Base-by-base conservation (phyloP, 2,888 invertebrate species). In the Apoderus coryli region DNA sequence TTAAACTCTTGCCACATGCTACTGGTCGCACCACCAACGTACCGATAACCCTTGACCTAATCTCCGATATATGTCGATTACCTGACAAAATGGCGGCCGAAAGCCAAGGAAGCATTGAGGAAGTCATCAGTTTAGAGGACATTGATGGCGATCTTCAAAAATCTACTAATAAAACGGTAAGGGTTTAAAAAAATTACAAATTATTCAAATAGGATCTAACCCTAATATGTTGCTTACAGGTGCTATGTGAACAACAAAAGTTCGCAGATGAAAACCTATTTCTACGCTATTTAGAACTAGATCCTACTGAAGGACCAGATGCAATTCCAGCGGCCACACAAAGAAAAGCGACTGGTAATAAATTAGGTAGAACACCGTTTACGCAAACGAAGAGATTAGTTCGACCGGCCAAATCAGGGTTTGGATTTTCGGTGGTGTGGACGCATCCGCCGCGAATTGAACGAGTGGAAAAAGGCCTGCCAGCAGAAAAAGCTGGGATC, bases 401-500 rank as follows among this genome's bases (percentile, higher is more conserved):
- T 5, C 50, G 65, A 24, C 44, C 48, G 16, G 47, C 56, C 10
- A 58, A 55, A 41, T 48, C 52, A n/a, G 79, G 80, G 13, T 81
- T 77, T 45, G 86, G 86, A 10, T 86, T 86, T 59, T 84, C 84
- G 4, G 76, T 86, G 30, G 84, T 85, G 2, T 86, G 86, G 86
- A 86, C 85, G 4, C 73, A 81, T 48, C 86, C 86, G 1, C 86
- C 86, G 3, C 67, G 84, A 12, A 78, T 88, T 24, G 86, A 86
- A 52, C 65, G 85, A 34, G 79, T 86, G 9, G 85, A 85, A 35
- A 71, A 76, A 1, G 78, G 78, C 3, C 66, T 82, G 9, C 77
- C 84, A 4, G 86, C 86, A 1, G 86, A 85, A 38, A 68, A 73
- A n/a, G 77, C 79, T 3, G 86, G 85, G 4, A 69, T 86, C 7